Evolutionary conservation across 2,113 vertebrate genomes (phyloP), one percentile per base, ranked within the genome.

Genomic region (Oryzias celebensis): DNA sequence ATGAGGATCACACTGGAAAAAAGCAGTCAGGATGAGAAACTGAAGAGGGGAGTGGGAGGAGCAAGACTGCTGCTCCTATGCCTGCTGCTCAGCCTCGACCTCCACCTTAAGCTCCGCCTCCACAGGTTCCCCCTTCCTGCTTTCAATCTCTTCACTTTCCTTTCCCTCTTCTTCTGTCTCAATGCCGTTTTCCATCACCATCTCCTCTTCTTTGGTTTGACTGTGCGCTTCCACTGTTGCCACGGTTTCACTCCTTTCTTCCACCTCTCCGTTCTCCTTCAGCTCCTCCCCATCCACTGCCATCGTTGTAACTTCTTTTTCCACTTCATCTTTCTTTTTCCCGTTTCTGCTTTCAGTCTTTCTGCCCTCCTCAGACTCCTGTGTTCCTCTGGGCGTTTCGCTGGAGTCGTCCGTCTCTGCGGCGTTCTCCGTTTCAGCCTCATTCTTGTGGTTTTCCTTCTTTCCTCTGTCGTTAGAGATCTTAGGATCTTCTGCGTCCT

Each of bases 401-500:
- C 26, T 26, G 26, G 3, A 3, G 2, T 28, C 60, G 0, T 56
- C 48, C 31, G 65, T 56, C 54, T 51, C 36, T 2, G 13, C 73
- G 2, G 36, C 49, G 20, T 53, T 54, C 17, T 1, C 54, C 18
- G 14, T 68, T 17, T 71, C 78, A 22, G 68, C 65, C 17, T 31
- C 43, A 10, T 45, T 62, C 10, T 62, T 71, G 4, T 62, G 67
- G 5, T 79, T 78, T n/a, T 82, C 87, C 31, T 63, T 84, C 10
- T 69, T 84, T 52, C 79, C 86, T 52, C 24, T 58, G 8, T 85
- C 80, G 2, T 90, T 76, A 1, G 57, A 14, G 45, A 72, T 80
- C 70, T 85, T 91, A 23, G 71, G 49, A 53, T 90, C 87, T 7
- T 89, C 86, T 0, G 42, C 58, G 4, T 89, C 89, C 47, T 85